Percentiles rank a stretch among this genome's conserved stretches.
Evolutionary conservation across 1,140 invertebrate genomes (phyloP).

Genomic region (Drosophila sulfurigaster): DNA sequence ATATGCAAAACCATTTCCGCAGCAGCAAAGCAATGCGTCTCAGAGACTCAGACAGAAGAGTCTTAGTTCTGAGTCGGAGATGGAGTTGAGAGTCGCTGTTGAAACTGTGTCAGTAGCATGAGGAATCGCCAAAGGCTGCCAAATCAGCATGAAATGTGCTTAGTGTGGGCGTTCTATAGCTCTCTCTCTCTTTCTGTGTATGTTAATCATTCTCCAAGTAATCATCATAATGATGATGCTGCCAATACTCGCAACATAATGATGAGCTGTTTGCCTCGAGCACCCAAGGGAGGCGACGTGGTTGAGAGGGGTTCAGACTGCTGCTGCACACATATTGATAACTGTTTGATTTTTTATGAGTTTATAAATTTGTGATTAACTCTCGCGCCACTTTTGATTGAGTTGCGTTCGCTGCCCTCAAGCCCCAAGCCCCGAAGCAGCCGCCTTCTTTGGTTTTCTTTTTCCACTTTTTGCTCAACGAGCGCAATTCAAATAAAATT

Average conservation of each 20-base stretch:
- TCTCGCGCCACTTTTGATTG: slow-evolving; percentile 38
- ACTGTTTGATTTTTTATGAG: slow-evolving; percentile 83
- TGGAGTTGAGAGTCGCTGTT: slow-evolving; percentile 15
- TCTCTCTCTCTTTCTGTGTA: background rate
- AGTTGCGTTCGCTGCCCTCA: too few species aligned
- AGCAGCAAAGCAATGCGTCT: slow-evolving; percentile 66
- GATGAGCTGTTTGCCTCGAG: slow-evolving; percentile 25
- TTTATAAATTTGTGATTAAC: slow-evolving; percentile 83
- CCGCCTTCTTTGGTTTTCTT: background rate
- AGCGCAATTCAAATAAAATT: slow-evolving; percentile 33
- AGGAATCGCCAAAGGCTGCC: slow-evolving; percentile 65
- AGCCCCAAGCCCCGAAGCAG: too few species aligned
- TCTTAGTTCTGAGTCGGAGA: slow-evolving; percentile 1
- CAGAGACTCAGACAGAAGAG: slow-evolving; percentile 11
- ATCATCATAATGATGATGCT: slow-evolving; percentile 11
- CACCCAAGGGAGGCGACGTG: slow-evolving; percentile 33
- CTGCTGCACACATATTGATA: slow-evolving; percentile 72
- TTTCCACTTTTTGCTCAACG: background rate
- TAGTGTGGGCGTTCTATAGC: slow-evolving; percentile 45
- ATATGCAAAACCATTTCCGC: slow-evolving; percentile 83
- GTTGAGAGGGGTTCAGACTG: background rate
- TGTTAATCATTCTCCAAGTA: background rate
- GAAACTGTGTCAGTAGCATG: slow-evolving; percentile 12
- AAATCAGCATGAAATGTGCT: slow-evolving; percentile 81
- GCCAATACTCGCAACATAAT: slow-evolving; percentile 8